Evolutionary conservation across 2,797 vertebrate genomes (phyloP), one percentile per base, ranked within the genome.

Genomic region (Astyanax mexicanus): DNA sequence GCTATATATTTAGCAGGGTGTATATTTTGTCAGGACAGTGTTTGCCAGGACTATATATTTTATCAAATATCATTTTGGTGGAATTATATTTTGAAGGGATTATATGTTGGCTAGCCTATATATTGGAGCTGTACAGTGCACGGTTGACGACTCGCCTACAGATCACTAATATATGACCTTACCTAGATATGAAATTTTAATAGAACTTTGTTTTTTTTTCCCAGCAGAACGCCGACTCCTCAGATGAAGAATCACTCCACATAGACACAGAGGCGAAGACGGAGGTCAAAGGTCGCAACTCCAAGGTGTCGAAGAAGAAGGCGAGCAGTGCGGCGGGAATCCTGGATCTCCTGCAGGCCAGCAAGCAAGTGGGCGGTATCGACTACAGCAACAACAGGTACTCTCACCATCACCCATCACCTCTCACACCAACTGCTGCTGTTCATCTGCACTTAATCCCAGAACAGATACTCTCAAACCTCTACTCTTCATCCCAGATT

Each of bases 301-400:
- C 96, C 55, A 98, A 97, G 91, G 94, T 92, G 75, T 81, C 80
- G 8, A 99, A 97, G 92, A 98, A 97, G 83, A 98, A 98, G 80
- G 91, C 89, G 0, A 91, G 94, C 80, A 97, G 94, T 37, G 96
- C 96, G 0, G 95, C 95, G 0, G 97, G 97, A 80, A 99, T 98
- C 71, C 92, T 99, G 58, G 97, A 99, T 89, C 94, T 99, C 84
- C 89, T 99, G 85, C 98, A 99, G 90, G 98, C 98, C 78, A 99
- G 98, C 88, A 98, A 99, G 89, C 96, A 98, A 95, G 98, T 99
- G 78, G 98, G 97, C 8, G 96, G 96, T 17, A 95, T 99, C 2
- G 98, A 99, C 87, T 98, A 98, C 91, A 96, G 93, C 86, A 86
- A 95, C 85, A 98, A 96, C 95, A 99, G 98, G 98, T 99, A 95